A percentile compares a stretch with the other conserved stretches of the same genome.
phyloP scores from a whole-genome alignment of 2,888 invertebrate genomes.

The Lordiphosa andalusiaca region DNA sequence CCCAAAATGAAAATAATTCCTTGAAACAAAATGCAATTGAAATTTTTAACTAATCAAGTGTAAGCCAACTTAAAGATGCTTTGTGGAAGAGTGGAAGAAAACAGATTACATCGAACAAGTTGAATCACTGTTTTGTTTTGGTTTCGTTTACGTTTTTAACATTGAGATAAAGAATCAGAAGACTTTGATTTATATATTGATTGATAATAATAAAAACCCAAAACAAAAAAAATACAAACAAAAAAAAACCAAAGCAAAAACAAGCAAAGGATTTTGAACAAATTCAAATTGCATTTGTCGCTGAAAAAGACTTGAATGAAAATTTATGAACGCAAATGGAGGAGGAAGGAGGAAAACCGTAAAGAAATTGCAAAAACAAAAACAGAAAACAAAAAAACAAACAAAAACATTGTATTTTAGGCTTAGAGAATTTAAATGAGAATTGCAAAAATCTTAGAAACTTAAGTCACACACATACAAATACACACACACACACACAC shows the following conservation, averaged over 20 bases:
- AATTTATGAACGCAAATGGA: slow-evolving; percentile 45
- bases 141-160: slow-evolving; percentile 47
- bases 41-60: slow-evolving; percentile 60
- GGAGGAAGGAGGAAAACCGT: slow-evolving; percentile 19
- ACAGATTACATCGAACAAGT: slow-evolving; percentile 10
- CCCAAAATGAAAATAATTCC: slow-evolving; percentile 47
- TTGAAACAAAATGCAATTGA: slow-evolving; percentile 37
- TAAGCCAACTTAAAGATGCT: slow-evolving; percentile 44
- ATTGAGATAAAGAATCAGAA: slow-evolving; percentile 35
- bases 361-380: slow-evolving; percentile 37
- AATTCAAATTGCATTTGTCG: slow-evolving; percentile 74
- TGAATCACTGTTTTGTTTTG: slow-evolving; percentile 43
- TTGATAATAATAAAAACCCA: slow-evolving; percentile 48
- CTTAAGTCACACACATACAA: slow-evolving; percentile 47
- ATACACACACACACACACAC: slow-evolving; percentile 13
- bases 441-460: slow-evolving; percentile 51
- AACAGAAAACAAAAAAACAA: slow-evolving; percentile 1
- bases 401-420: slow-evolving; percentile 56
- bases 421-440: slow-evolving; percentile 66
- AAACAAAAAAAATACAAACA: slow-evolving; percentile 66
- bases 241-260: slow-evolving; percentile 36
- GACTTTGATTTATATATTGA: slow-evolving; percentile 56
- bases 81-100: slow-evolving; percentile 10
- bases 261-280: slow-evolving; percentile 68
- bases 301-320: slow-evolving; percentile 72